Conservation (phyloP, 2,888 invertebrate genomes). For the Athrips mouffetella region DNA sequence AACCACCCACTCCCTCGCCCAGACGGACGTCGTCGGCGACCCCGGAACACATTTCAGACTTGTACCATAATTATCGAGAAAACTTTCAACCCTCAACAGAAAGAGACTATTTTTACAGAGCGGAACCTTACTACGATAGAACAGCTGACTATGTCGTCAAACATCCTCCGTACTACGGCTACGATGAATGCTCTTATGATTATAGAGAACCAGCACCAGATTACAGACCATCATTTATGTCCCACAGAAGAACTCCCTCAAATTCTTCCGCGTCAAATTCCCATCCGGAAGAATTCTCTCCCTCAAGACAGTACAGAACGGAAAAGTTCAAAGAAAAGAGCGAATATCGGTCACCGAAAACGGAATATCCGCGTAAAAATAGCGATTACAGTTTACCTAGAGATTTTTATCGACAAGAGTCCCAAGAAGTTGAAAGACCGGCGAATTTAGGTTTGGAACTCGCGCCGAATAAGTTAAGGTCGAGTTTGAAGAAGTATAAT, state of each 20-base stretch:
- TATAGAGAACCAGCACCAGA: slow-evolving; percentile 60
- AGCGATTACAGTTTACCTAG: slow-evolving; percentile 60
- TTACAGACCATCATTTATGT: slow-evolving; percentile 56
- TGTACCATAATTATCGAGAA: slow-evolving; percentile 74
- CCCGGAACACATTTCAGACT: slow-evolving; percentile 81
- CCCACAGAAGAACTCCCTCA: slow-evolving; percentile 87
- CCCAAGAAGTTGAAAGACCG: slow-evolving; percentile 61
- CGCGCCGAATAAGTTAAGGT: slow-evolving; percentile 83
- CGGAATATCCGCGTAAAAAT: slow-evolving; percentile 58
- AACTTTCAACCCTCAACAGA: slow-evolving; percentile 65
- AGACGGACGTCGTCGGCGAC: slow-evolving; percentile 82
- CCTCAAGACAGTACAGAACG: slow-evolving; percentile 51
- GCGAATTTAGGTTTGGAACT: slow-evolving; percentile 80
- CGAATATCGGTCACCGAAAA: slow-evolving; percentile 37
- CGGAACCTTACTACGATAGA: slow-evolving; percentile 62
- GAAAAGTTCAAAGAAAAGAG: slow-evolving; percentile 40
- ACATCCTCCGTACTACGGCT: slow-evolving; percentile 56
- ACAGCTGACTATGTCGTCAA: slow-evolving; percentile 67
- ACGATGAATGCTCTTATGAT: slow-evolving; percentile 64
- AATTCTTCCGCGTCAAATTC: slow-evolving; percentile 82
- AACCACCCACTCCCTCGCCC: slow-evolving; percentile 82
- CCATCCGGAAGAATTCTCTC: slow-evolving; percentile 71
- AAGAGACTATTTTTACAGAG: slow-evolving; percentile 54
- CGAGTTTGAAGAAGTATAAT: slow-evolving; percentile 86
- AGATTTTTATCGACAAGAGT: slow-evolving; percentile 61